These are phyloP conservation scores for Scopus umbretta DNA, from an alignment of 2,113 vertebrate genomes.

Conservation along the genomic window DNA sequence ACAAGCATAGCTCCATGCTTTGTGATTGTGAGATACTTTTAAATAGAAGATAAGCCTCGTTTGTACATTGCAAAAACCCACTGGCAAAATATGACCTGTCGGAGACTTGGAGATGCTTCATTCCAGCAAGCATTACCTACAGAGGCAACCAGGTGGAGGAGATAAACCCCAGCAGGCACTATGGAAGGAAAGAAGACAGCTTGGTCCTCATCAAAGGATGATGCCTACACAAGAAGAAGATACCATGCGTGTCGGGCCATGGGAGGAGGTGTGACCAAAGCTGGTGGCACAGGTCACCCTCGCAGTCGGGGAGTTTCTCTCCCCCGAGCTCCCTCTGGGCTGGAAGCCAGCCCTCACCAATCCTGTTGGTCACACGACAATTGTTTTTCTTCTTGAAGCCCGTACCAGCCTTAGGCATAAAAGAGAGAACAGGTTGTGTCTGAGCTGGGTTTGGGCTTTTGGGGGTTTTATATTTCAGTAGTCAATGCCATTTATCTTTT, in stretches of 20 bases:
- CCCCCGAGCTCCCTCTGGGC: background rate
- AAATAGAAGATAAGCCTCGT: background rate
- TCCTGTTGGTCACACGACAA: background rate
- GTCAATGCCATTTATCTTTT: background rate
- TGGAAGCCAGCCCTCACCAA: background rate
- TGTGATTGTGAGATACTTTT: background rate
- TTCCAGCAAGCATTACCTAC: background rate
- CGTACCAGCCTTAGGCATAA: background rate
- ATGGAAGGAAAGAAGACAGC: background rate
- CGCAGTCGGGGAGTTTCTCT: background rate
- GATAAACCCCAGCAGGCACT: background rate
- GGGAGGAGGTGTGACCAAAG: background rate
- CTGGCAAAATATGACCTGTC: background rate
- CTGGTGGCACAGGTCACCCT: background rate
- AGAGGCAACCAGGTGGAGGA: background rate
- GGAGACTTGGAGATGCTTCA: background rate
- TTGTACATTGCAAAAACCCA: background rate
- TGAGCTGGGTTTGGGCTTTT: background rate
- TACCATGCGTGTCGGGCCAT: fast-evolving
- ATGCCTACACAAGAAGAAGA: background rate
- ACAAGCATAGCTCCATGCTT: background rate
- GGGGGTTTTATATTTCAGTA: background rate
- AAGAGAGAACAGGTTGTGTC: background rate
- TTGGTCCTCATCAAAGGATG: background rate
- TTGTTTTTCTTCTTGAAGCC: background rate